Conservation (phyloP, 2,113 vertebrate species). For the Embiotoca jacksoni region DNA sequence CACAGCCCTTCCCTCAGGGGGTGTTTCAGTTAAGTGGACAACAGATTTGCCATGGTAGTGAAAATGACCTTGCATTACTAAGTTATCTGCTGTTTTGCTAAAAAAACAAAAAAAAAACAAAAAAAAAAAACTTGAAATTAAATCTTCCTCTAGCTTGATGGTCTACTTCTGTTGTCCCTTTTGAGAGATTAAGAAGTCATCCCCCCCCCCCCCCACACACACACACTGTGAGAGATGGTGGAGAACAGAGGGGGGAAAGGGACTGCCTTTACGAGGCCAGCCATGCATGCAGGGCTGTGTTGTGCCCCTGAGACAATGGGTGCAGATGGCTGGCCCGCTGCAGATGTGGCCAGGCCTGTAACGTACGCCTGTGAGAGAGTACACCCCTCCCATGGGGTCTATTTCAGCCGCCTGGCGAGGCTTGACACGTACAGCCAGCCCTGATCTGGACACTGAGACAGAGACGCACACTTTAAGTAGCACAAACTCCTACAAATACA, state of each 20-base stretch:
- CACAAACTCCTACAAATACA: not conserved
- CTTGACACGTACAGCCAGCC: conserved; percentile 40
- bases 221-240: conserved; percentile 53
- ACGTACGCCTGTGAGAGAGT: conserved; percentile 78
- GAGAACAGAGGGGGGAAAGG: conserved; percentile 64
- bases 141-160: conserved; percentile 42
- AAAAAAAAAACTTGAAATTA: conserved; percentile 56
- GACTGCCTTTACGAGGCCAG: conserved; percentile 75
- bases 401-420: conserved; percentile 67
- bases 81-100: conserved; percentile 3
- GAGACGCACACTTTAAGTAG: conserved; percentile 13
- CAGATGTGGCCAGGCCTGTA: conserved; percentile 82
- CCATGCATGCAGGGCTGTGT: conserved; percentile 76
- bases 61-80: conserved; percentile 3
- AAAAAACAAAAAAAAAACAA: not conserved
- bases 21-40: not conserved
- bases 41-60: not conserved
- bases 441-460: conserved; percentile 24
- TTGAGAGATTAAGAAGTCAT: conserved; percentile 81
- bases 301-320: conserved; percentile 80
- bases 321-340: conserved; percentile 83
- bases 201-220: conserved; percentile 18
- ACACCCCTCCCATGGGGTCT: conserved; percentile 71
- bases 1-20: not conserved
- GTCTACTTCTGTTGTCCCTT: conserved; percentile 42